Base-by-base conservation (phyloP, 1,140 invertebrate genomes). In the Drosophila trapezifrons region DNA sequence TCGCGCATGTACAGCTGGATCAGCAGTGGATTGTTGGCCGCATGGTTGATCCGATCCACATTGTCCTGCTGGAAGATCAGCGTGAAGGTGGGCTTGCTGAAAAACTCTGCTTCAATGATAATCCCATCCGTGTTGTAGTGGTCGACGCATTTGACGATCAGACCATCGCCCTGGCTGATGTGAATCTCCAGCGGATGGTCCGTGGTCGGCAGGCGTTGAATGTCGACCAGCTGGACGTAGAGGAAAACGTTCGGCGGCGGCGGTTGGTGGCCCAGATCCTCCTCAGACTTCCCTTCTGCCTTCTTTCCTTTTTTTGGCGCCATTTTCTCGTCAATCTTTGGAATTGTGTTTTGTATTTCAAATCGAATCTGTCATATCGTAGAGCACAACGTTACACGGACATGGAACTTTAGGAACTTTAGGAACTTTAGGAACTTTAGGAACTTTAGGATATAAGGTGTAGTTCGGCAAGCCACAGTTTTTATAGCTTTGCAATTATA, bases 61-160 rank as follows among this genome's bases (percentile, higher is more conserved):
- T 80, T 83, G 49, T 90, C 86, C 58, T 90, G 86, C 42, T 80
- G 72, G 22, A 90, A 69, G 29, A 90, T 75, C 15, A 90, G 35
- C 13, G 87, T 90, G 27, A 59, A 90, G 10, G 86, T 90, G 17
- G 87, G 86, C 62, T 46, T 80, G 0, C 2, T 0, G 2, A 6
- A 0, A 38, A 86, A 86, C 18, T 86, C 78, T 2, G 29, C 9
- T 32, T 86, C 46, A 1, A 13, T 3, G 15, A 86, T 86, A 5
- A 78, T 56, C 0, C 58, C 82, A 10, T 86, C 83, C 8, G 57
- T 76, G 52, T 87, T 70, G 37, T 87, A 87, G 7, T 87, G 66
- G 8, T 86, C 82, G 2, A 35, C 58, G 18, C 83, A 87, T 4
- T 86, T 87, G 1, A 87, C 62, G 15, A 87, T 52, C 47, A 62